Conservation (phyloP, 2,797 vertebrate genomes). For the Labeo calbasu region DNA sequence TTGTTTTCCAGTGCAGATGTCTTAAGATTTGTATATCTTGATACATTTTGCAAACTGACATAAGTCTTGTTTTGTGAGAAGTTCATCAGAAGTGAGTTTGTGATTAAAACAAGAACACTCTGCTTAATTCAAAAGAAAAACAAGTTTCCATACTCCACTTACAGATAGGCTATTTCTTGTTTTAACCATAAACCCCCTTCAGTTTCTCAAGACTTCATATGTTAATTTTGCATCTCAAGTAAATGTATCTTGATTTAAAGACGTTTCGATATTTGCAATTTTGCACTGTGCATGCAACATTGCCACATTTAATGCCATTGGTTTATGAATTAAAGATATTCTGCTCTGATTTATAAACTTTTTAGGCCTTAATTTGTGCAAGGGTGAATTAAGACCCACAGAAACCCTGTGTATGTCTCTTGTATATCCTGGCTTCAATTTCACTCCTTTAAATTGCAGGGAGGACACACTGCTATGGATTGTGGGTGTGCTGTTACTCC, state of each 20-base stretch:
- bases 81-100: neutral
- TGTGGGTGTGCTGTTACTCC: slow-evolving; percentile 70
- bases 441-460: slow-evolving; percentile 12
- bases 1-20: neutral
- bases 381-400: neutral
- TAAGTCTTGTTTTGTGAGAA: neutral
- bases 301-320: neutral
- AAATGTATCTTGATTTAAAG: neutral
- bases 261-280: neutral
- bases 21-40: neutral
- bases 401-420: neutral
- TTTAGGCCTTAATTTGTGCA: neutral
- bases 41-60: neutral
- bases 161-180: neutral
- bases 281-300: neutral
- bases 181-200: neutral
- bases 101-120: neutral
- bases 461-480: slow-evolving; percentile 72
- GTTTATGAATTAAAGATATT: neutral
- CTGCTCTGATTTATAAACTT: neutral
- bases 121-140: neutral
- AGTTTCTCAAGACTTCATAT: neutral
- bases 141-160: neutral
- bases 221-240: neutral
- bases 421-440: neutral